A percentile compares a stretch with the other conserved stretches of the same genome.
These are phyloP conservation scores for Notolabrus celidotus DNA, from an alignment of 2,797 vertebrate species.

Conservation along the genomic window DNA sequence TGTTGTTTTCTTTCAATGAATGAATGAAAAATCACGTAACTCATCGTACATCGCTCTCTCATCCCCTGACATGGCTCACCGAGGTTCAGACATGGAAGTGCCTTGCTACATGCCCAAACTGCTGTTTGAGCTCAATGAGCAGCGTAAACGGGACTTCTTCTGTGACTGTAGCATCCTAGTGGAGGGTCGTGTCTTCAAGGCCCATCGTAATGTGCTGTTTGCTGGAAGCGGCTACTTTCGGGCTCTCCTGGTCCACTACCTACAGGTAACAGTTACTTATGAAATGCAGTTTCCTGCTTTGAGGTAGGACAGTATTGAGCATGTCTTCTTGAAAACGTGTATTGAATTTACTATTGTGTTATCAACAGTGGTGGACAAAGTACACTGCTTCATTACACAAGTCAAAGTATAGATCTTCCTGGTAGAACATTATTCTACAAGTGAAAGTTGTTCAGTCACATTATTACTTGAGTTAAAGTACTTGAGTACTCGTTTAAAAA, in stretches of 20 bases:
- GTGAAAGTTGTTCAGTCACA: too few relatives aligned
- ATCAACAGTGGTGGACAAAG: too few relatives aligned
- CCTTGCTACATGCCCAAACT: conserved; percentile 93
- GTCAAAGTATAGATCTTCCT: too few relatives aligned
- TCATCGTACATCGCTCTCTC: not conserved
- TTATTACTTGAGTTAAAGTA: too few relatives aligned
- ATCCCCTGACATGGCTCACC: conserved; percentile 8
- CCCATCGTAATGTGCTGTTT: conserved; percentile 96
- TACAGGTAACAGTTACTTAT: conserved; percentile 81
- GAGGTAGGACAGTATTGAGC: too few relatives aligned
- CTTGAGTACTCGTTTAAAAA: too few relatives aligned
- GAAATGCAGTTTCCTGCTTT: too few relatives aligned
- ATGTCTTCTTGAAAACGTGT: too few relatives aligned
- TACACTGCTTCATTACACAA: too few relatives aligned
- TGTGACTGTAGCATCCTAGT: conserved; percentile 99
- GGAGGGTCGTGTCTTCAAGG: conserved; percentile 97
- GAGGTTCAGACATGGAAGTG: conserved; percentile 88
- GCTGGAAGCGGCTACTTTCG: conserved; percentile 98
- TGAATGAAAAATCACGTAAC: not conserved
- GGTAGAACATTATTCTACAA: too few relatives aligned
- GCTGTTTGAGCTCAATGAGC: conserved; percentile 95
- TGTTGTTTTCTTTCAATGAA: not conserved
- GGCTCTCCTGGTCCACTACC: conserved; percentile 94
- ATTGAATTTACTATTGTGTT: too few relatives aligned
- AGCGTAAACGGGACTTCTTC: conserved; percentile 96